A percentile compares a stretch with the other conserved stretches of the same genome.
phyloP scores from a whole-genome alignment of 2,888 invertebrate genomes.

The Hedya salicella region DNA sequence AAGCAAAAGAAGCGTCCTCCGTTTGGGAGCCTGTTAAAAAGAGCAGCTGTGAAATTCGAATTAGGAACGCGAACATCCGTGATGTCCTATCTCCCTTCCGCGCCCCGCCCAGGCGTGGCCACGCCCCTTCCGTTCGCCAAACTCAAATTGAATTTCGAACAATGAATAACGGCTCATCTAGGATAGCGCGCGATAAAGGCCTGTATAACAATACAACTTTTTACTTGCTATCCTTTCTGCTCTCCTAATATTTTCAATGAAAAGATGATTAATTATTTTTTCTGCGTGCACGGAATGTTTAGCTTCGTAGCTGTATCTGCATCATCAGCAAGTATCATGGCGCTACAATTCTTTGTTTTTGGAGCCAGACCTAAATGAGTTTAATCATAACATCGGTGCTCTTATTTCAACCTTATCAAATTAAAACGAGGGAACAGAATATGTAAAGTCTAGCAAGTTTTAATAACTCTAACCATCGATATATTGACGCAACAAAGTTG shows the following conservation, averaged over 20 bases:
- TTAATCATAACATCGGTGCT: constrained; percentile 28
- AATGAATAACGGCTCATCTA: constrained; percentile 53
- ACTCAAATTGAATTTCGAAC: constrained; percentile 70
- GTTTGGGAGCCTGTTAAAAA: too few species aligned
- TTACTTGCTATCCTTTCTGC: constrained; percentile 8
- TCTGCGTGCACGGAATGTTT: not conserved
- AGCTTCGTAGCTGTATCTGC: not conserved
- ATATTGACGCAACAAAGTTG: constrained; percentile 32
- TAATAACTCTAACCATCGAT: constrained; percentile 2
- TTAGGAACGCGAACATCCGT: constrained; percentile 52
- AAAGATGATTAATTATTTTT: not conserved
- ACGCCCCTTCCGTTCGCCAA: constrained; percentile 77
- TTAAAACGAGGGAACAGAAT: constrained; percentile 4
- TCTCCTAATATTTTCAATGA: constrained; percentile 15
- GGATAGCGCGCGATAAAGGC: constrained; percentile 44
- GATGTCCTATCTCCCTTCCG: constrained; percentile 76
- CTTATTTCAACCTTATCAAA: constrained; percentile 18
- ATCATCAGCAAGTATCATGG: constrained; percentile 14
- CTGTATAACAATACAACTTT: constrained; percentile 38
- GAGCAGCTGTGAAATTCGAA: constrained; percentile 52
- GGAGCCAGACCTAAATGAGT: constrained; percentile 4
- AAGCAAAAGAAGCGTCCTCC: too few species aligned
- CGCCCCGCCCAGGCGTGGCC: constrained; percentile 72
- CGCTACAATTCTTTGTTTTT: constrained; percentile 33
- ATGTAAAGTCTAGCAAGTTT: not conserved